Percentiles rank a stretch among this genome's conserved stretches.
phyloP scores from a whole-genome alignment of 53 echinoderm and acorn worm genomes.

The Paracentrotus lividus region DNA sequence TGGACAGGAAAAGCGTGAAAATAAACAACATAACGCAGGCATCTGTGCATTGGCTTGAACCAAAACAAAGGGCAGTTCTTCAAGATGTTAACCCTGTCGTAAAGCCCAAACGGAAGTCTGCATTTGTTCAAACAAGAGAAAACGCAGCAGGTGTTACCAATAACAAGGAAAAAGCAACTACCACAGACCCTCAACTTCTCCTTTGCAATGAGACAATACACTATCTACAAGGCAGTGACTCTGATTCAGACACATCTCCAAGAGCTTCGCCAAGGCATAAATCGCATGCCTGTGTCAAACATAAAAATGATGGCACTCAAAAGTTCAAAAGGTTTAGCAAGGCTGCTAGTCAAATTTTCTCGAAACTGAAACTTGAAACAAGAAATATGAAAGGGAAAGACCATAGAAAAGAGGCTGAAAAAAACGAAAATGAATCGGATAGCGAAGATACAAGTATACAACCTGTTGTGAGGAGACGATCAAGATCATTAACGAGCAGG shows the following conservation, averaged over 20 bases:
- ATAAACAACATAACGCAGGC: conserved; percentile 19
- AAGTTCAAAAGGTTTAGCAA: conserved; percentile 72
- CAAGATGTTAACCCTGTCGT: conserved; percentile 45
- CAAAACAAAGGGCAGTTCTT: conserved; percentile 58
- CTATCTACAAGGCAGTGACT: conserved; percentile 67
- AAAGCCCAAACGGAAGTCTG: conserved; percentile 55
- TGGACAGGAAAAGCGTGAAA: neutral
- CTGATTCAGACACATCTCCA: conserved; percentile 33
- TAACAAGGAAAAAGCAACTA: neutral
- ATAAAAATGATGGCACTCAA: neutral
- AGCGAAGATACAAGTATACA: conserved; percentile 30
- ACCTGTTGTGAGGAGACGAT: conserved; percentile 65
- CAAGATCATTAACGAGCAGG: conserved; percentile 77
- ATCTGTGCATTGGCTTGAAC: conserved; percentile 67
- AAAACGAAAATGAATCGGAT: conserved; percentile 70
- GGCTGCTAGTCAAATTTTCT: conserved; percentile 76
- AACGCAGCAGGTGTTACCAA: neutral
- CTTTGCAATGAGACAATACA: conserved; percentile 67
- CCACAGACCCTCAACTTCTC: conserved; percentile 28
- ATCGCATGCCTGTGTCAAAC: neutral
- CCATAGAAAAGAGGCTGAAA: conserved; percentile 56
- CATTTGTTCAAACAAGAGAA: conserved; percentile 9
- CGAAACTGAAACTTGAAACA: conserved; percentile 68
- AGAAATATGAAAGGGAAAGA: conserved; percentile 55
- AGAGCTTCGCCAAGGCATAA: neutral